Base-by-base conservation (phyloP, 53 echinoderm and acorn worm genomes). In the Astropecten irregularis region DNA sequence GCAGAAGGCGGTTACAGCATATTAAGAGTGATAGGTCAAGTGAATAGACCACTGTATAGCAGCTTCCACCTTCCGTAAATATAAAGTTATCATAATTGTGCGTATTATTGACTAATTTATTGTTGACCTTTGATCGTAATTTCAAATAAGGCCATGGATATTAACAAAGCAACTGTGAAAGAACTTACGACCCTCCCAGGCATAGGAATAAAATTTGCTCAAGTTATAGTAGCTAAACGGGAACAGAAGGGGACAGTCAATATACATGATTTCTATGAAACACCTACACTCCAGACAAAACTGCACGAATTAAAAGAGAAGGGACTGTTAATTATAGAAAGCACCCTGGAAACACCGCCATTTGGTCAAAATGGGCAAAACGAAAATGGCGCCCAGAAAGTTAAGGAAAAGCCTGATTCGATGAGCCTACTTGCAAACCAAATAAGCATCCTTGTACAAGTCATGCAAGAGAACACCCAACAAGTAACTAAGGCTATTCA, bases 221-320 rank as follows among this genome's bases (percentile, higher is more conserved):
- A 71, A 50, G 25, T 32, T 32, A 71, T 71, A 71, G 32, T 71
- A 3, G 22, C 51, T 0, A 71, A 49, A 49, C 9, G 53, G 16
- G 72, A 50, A 35, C 33, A 72, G 22, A 6, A 34, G 21, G 54
- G 72, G 2, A 25, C 14, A 10, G 50, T 72, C 30, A 35, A 26
- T 10, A 53, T 72, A 18, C 30, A 72, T 36, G 53, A 51, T 53
- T 53, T 72, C 16, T 10, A 32, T 35, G 52, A 53, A 11, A 19
- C n/a, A 9, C 72, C 72, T 7, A 1, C 53, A 0, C 54, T 72
- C 25, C 72, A 72, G 28, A 72, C 72, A 2, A 72, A 72, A 53
- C 72, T 72, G 14, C 32, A 53, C n/a, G 72, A 72, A 52, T 21
- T 72, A 1, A 36, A 31, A 35, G 54, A 72, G 20, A 72, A 72